A percentile compares a stretch with the other conserved stretches of the same genome.
Evolutionary conservation across 2,113 vertebrate species (phyloP).

Genomic region (Paraplagusia blochii): DNA sequence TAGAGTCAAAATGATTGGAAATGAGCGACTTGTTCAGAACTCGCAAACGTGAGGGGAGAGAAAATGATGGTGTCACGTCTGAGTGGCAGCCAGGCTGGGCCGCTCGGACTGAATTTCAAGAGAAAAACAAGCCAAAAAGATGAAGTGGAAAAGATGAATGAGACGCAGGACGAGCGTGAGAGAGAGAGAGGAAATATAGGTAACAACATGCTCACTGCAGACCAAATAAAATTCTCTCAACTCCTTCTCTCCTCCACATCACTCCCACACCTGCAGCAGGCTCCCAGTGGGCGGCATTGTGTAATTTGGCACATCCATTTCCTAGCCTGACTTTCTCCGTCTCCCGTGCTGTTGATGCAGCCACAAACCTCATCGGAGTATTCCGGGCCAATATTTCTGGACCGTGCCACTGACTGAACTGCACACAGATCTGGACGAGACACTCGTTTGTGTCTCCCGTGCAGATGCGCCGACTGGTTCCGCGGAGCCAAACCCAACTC

Average conservation of each 20-base stretch:
- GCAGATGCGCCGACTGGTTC: slow-evolving; percentile 39
- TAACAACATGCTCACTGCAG: slow-evolving; percentile 31
- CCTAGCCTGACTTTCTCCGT: slow-evolving; percentile 48
- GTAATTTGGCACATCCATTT: slow-evolving; percentile 73
- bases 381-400: slow-evolving; percentile 45
- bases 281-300: slow-evolving; percentile 63
- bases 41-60: slow-evolving; percentile 18
- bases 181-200: slow-evolving; percentile 39
- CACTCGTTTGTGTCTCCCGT: slow-evolving; percentile 18
- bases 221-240: slow-evolving; percentile 47
- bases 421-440: slow-evolving; percentile 47
- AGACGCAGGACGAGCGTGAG: slow-evolving; percentile 28
- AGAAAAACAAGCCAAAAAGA: slow-evolving; percentile 17
- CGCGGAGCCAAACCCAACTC: slow-evolving; percentile 17
- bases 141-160: slow-evolving; percentile 17
- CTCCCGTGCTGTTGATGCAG: slow-evolving; percentile 56
- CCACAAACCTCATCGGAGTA: slow-evolving; percentile 52
- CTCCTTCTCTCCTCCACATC: slow-evolving; percentile 11
- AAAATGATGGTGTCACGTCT: slow-evolving; percentile 12
- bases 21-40: slow-evolving; percentile 33
- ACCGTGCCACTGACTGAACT: slow-evolving; percentile 45
- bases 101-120: slow-evolving; percentile 20
- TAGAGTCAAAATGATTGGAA: slow-evolving; percentile 39
- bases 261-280: slow-evolving; percentile 51
- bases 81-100: slow-evolving; percentile 23